phyloP scores from a whole-genome alignment of 2,113 vertebrate genomes.

The Gavia stellata region DNA sequence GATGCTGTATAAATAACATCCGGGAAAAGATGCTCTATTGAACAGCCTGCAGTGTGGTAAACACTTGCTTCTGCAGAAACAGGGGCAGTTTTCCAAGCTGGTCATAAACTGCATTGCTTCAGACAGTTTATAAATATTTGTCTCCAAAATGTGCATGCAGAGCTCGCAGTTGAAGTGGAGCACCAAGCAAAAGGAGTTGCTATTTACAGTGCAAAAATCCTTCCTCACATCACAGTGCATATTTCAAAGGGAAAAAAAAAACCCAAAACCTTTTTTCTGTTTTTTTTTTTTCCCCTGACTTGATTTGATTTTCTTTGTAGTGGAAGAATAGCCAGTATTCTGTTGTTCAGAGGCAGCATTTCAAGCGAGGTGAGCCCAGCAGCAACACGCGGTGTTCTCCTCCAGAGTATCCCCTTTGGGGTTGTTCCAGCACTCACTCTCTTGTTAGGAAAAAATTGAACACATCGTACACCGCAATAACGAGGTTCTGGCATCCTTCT shows the following conservation, averaged over 20 bases:
- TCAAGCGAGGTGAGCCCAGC: neutral
- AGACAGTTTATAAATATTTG: constrained; percentile 27
- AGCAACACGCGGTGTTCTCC: accelerated
- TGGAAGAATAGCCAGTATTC: neutral
- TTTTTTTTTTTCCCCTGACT: neutral
- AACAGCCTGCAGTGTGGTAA: neutral
- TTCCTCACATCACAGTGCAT: neutral
- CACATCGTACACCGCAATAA: neutral
- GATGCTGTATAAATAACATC: neutral
- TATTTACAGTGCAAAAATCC: neutral
- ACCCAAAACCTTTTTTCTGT: neutral
- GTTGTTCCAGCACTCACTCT: neutral
- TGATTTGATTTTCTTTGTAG: neutral
- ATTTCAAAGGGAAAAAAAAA: neutral
- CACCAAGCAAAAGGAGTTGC: neutral
- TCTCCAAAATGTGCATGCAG: neutral
- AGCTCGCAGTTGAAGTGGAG: neutral
- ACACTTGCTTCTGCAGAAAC: neutral
- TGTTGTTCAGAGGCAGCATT: neutral
- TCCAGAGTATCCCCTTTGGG: neutral
- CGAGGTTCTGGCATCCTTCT: neutral
- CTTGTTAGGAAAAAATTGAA: neutral
- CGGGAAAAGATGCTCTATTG: neutral
- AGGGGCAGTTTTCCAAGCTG: neutral
- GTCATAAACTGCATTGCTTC: neutral